Evolutionary conservation across 2,888 invertebrate genomes (phyloP), one percentile per base, ranked within the genome.

Genomic region (Cenopis cana): DNA sequence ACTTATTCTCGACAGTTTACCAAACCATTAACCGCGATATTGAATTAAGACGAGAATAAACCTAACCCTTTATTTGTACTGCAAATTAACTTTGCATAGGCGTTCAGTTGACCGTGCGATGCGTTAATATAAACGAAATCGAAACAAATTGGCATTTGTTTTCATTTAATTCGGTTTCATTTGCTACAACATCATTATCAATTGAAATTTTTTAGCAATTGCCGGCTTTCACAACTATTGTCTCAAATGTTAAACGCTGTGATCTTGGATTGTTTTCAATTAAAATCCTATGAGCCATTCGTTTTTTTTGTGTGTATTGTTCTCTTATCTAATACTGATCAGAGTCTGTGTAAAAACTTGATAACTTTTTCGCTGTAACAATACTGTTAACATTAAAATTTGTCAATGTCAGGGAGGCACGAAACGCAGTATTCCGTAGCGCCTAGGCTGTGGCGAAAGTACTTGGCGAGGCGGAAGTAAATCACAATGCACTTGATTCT

Each of bases 401-500:
- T 17, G 17, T 49, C 17, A 52, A 36, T 52, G 62, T 52, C 36
- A 60, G 57, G 38, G 50, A 38, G 59, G 17, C 29, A 56, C 60
- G 29, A 50, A 12, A 62, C 24, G 54, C 60, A 60, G 24, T 68
- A 50, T 64, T 56, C 56, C 36, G 38, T 24, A 57, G 46, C 17
- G 57, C 64, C 80, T 80, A 83, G 81, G 84, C 84, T 84, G 81
- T 81, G 77, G 81, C 74, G 78, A 81, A 83, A 82, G 83, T 80
- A 71, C 70, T 70, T 70, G 84, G 81, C 75, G 76, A 81, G 79
- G 78, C 79, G 81, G 82, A 79, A 81, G 82, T 80, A 81, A 85
- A 85, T 85, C 81, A 85, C 85, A 86, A 85, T 86, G 82, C 81
- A 79, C 80, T 82, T 80, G 81, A 82, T 84, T 85, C 81, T 82